Evolutionary conservation across 2,797 vertebrate species (phyloP), one percentile per base, ranked within the genome.

Genomic region (Pipistrellus pipistrellus): DNA sequence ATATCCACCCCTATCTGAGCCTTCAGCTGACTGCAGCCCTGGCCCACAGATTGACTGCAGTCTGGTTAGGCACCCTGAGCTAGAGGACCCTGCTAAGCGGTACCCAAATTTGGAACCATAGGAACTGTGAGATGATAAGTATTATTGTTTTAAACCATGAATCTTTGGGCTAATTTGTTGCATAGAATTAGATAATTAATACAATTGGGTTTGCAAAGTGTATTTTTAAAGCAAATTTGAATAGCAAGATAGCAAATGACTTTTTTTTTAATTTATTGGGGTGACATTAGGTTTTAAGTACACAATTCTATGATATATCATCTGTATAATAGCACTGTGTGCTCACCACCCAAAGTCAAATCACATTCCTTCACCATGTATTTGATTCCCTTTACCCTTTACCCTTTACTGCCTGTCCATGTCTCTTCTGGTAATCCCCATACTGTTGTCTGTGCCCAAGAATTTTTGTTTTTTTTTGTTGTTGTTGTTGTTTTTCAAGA

Each of bases 211-310:
- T 76, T 89, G 32, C 69, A 90, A 68, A 46, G 13, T 81, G 0
- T 18, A 51, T 66, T 87, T 90, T 85, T 73, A 62, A 90, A 93
- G 7, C 20, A 88, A 88, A 77, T 48, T 90, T 81, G 30, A 78
- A 48, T 48, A 55, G 1, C 11, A 83, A 51, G 18, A 75, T 81
- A 75, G 17, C 3, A 83, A 90, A 66, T 71, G n/a, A n/a, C 30
- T 53, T 23, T 48, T n/a, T 46, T 32, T 23, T 41, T 41, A 41
- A 35, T 35, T 23, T 77, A 55, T 77, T 23, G 21, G 0, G 6
- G 7, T 55, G 21, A 25, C 75, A 35, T 77, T 77, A 77, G 20
- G 48, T 55, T 35, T 35, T 51, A 55, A 77, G 48, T 13, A 32
- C 8, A 21, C 48, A 53, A 25, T 35, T 77, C 48, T 77, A 55